Percentiles rank a stretch among this genome's conserved stretches.
Evolutionary conservation across 2,888 invertebrate genomes (phyloP).

Genomic region (Thysanoteuthis rhombus): DNA sequence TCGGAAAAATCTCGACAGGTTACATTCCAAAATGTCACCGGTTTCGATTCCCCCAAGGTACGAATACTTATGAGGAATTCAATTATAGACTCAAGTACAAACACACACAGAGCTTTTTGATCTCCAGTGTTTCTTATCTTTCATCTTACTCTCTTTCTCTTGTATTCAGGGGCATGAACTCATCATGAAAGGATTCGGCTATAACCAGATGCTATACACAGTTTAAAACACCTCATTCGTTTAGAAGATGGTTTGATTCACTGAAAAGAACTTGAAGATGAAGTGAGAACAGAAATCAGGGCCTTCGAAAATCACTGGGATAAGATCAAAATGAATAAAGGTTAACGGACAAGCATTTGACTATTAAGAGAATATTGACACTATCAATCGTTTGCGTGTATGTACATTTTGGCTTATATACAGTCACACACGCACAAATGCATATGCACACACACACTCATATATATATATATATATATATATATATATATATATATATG

Average conservation of each 20-base stretch:
- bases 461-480: no score
- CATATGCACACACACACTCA: no score
- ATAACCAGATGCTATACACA: neutral
- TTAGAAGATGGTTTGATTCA: no score
- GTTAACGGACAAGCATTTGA: no score
- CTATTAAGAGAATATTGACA: no score
- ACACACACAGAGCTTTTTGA: neutral
- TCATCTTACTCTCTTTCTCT: neutral
- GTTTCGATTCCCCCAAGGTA: neutral
- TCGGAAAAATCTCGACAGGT: neutral
- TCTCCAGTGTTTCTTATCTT: neutral
- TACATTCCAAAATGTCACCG: neutral
- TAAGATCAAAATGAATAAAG: neutral
- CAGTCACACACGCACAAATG: no score
- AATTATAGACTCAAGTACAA: neutral
- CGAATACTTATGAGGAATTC: neutral
- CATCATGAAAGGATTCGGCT: neutral
- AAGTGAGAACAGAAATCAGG: neutral
- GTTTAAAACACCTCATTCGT: neutral
- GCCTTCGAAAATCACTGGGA: neutral
- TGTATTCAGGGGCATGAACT: neutral
- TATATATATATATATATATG: no score
- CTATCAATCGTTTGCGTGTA: no score
- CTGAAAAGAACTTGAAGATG: neutral
- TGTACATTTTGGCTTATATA: no score